These are phyloP conservation scores for Ambastaia sidthimunki DNA, from an alignment of 2,797 vertebrate genomes.

Conservation along the genomic window DNA sequence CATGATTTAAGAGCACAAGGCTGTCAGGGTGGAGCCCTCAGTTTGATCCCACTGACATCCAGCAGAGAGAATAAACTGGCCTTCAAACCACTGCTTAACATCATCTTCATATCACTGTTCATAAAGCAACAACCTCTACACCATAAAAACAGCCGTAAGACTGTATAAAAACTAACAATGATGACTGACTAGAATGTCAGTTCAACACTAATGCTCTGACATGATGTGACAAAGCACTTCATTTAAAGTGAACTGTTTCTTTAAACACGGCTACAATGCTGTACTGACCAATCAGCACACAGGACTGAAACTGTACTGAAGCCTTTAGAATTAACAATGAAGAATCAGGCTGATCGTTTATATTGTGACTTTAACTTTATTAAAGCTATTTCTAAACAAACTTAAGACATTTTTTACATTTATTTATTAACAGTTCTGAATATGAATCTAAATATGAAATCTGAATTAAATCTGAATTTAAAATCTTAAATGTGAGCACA, in stretches of 20 bases:
- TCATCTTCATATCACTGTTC: not conserved
- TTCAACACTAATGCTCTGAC: not conserved
- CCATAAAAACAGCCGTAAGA: not conserved
- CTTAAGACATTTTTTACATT: not conserved
- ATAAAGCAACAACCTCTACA: not conserved
- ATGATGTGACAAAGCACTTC: too few relatives aligned
- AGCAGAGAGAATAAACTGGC: not conserved
- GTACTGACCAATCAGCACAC: too few relatives aligned
- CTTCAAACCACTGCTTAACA: not conserved
- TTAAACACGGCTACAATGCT: too few relatives aligned
- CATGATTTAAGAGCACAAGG: conserved; percentile 7
- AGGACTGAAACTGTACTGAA: too few relatives aligned
- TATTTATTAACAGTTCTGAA: not conserved
- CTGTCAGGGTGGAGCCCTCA: conserved; percentile 33
- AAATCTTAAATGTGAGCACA: not conserved
- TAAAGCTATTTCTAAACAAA: too few relatives aligned
- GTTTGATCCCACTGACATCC: not conserved
- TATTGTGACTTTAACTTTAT: too few relatives aligned
- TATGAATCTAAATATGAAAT: too few relatives aligned
- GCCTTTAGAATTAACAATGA: too few relatives aligned
- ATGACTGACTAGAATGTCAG: not conserved
- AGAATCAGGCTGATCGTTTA: too few relatives aligned
- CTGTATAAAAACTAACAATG: not conserved
- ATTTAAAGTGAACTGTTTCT: too few relatives aligned
- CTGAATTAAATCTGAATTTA: not conserved